A percentile compares a stretch with the other conserved stretches of the same genome.
Evolutionary conservation across 1,140 invertebrate genomes (phyloP).

Genomic region (Meloidogyne exigua): DNA sequence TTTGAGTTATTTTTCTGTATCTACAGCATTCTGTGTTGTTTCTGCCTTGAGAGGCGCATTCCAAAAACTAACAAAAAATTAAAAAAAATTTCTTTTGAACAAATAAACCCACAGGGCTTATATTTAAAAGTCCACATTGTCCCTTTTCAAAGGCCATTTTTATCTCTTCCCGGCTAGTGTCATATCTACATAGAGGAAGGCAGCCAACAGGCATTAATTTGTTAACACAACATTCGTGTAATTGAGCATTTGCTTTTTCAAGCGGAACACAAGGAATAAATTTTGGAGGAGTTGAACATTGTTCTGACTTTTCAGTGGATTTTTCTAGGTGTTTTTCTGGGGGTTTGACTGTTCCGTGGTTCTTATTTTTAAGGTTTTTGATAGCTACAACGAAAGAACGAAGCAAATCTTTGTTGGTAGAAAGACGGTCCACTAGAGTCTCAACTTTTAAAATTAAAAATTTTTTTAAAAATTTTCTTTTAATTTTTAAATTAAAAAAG

Average conservation of each 20-base stretch:
- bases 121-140: slow-evolving; percentile 49
- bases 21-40: slow-evolving; percentile 43
- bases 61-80: slow-evolving; percentile 30
- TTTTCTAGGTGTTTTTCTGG: background rate
- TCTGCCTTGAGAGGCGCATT: slow-evolving; percentile 48
- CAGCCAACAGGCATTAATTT: slow-evolving; percentile 48
- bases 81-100: background rate
- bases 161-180: slow-evolving; percentile 47
- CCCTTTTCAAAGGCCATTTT: slow-evolving; percentile 49
- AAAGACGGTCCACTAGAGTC: slow-evolving; percentile 34
- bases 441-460: slow-evolving; percentile 33
- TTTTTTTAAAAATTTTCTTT: background rate
- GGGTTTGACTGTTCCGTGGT: slow-evolving; percentile 5
- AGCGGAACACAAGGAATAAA: slow-evolving; percentile 44
- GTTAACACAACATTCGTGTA: slow-evolving; percentile 39
- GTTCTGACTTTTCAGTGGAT: background rate
- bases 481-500: too few species aligned
- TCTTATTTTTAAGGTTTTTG: slow-evolving; percentile 20
- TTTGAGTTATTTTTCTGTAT: slow-evolving; percentile 35
- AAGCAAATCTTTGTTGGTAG: slow-evolving; percentile 32
- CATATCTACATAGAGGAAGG: slow-evolving; percentile 44
- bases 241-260: slow-evolving; percentile 29
- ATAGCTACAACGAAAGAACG: slow-evolving; percentile 38
- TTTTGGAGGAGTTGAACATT: slow-evolving; percentile 42
- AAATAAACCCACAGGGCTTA: slow-evolving; percentile 33